Evolutionary conservation across 2,113 vertebrate genomes (phyloP), one percentile per base, ranked within the genome.

Genomic region (Malurus alboscapulatus): DNA sequence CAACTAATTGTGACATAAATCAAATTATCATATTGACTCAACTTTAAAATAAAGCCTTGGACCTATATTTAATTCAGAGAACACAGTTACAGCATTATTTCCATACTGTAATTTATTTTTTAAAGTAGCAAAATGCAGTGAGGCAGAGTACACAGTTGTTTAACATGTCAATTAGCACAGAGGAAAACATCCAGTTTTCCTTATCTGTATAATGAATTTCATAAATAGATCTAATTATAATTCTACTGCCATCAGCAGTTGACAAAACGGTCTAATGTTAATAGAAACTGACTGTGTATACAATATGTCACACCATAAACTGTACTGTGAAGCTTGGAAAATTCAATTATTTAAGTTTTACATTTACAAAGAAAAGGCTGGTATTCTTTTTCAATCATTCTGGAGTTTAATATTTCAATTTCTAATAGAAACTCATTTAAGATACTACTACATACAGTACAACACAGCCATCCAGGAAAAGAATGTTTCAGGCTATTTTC

Each of bases 141-240:
- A 94, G 55, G 34, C 71, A 78, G 30, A 55, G 8, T 26, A 72
- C 54, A 51, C 14, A 82, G 40, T 88, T 94, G 57, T 94, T 95
- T 63, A 69, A 59, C 14, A 30, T 87, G 71, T 92, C 92, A 96
- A 87, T 90, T 94, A 96, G 75, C 47, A 91, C 4, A 21, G 17
- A 96, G 44, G 40, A 96, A 94, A 96, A 96, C 40, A 90, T 83
- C 27, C 65, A n/a, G n/a, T 92, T 93, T 95, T 93, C 74, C 77
- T 96, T 74, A 85, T 87, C 68, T 36, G 16, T 73, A 86, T 63
- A 95, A 92, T 50, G 50, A 95, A 94, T 88, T 93, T 94, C 77
- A 96, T 58, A 94, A 93, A 92, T n/a, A 94, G 65, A 94, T 26
- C 50, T 74, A 96, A 96, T 97, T 91, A 89, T n/a, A 95, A 95